Evolutionary conservation across 2,113 vertebrate genomes (phyloP), one percentile per base, ranked within the genome.

Genomic region (Origma solitaria): DNA sequence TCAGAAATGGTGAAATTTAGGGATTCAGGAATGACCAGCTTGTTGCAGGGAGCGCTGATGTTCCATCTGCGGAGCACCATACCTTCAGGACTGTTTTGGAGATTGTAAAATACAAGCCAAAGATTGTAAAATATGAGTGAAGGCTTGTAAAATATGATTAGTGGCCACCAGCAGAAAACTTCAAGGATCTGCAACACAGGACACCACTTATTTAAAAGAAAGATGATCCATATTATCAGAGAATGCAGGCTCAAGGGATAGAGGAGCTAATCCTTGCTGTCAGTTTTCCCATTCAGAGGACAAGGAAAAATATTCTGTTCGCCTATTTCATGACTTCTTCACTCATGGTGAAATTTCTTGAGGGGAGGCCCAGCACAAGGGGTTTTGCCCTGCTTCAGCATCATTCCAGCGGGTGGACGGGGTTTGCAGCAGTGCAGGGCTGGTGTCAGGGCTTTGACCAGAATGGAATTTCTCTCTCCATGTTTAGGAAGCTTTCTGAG

Each of bases 401-500:
- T 57, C 82, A 17, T 71, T 81, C 33, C 73, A 93, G 53, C 1
- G 38, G 44, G 60, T 50, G 62, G 72, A 73, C 1, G 2, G 66
- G 54, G n/a, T 45, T 86, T 72, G 89, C 78, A 91, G 84, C 30
- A 2, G 66, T 44, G 62, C 89, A 94, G 84, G 91, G 73, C 76
- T 96, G 38, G 75, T 92, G 96, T 92, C 90, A 93, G 94, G 90
- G 88, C 95, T 96, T 90, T 96, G 95, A 95, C 96, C 95, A 96
- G 95, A 60, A 60, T 87, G 94, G 94, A 96, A 96, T 95, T 96
- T 88, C 80, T 88, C 88, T 88, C 47, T 82, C 81, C 75, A 7
- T 94, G 82, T 95, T 90, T 95, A 94, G 90, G 94, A 96, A 93
- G 82, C 37, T 7, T 79, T 96, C 82, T 88, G 94, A 94, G 93